phyloP scores from a whole-genome alignment of 2,113 vertebrate genomes.

The Erpornis zantholeuca region DNA sequence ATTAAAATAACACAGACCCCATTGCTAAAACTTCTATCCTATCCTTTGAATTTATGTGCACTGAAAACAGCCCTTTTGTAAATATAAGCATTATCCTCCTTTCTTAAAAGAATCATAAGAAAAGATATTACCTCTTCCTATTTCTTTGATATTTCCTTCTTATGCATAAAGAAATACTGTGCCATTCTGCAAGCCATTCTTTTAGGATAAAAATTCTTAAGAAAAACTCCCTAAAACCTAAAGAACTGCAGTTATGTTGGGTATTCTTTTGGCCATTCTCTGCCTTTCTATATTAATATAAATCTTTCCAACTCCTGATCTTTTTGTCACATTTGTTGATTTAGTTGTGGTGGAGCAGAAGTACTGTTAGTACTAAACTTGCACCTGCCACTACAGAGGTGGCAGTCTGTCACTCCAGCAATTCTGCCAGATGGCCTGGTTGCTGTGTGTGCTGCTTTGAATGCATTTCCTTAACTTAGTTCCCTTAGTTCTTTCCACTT shows the following conservation, averaged over 20 bases:
- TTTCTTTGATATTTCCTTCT: neutral
- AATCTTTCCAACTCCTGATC: neutral
- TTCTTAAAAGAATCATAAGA: neutral
- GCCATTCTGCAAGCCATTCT: neutral
- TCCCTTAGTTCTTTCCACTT: neutral
- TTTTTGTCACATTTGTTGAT: neutral
- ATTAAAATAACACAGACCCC: neutral
- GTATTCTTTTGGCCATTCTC: neutral
- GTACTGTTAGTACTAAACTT: neutral
- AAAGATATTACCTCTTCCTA: neutral
- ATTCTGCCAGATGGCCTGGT: neutral
- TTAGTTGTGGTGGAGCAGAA: neutral
- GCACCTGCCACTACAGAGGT: neutral
- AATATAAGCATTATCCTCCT: neutral
- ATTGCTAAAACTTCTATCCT: neutral
- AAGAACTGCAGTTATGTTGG: neutral
- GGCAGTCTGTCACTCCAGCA: neutral
- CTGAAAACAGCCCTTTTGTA: slow-evolving; percentile 6
- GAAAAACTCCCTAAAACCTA: neutral
- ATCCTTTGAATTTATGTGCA: neutral
- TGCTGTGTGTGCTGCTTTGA: neutral
- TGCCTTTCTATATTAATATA: neutral
- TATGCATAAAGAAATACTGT: neutral
- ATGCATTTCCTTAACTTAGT: neutral
- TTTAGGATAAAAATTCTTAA: neutral